Evolutionary conservation across 2,888 invertebrate genomes (phyloP), one percentile per base, ranked within the genome.

Genomic region (Furcula furcula): DNA sequence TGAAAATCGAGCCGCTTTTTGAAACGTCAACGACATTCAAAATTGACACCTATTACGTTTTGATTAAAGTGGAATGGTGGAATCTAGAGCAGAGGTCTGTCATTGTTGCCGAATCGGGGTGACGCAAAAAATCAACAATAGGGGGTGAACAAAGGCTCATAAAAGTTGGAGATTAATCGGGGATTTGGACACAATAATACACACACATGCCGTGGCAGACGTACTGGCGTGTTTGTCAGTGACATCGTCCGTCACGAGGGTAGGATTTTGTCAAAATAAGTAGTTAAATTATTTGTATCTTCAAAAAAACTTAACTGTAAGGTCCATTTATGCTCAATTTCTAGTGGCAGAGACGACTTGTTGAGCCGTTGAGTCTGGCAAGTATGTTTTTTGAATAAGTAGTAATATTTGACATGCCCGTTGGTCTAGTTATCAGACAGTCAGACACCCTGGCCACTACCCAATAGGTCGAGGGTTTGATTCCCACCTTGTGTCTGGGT

Each of bases 151-250:
- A 88, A 88, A 82, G 79, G 84, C 76, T 76, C 68, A 74, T 83
- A 83, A 85, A 86, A 87, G 82, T 83, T 81, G 79, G 78, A 81
- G 87, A 87, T 87, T 87, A 87, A 84, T 84, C 83, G 80, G 76
- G 82, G 83, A 86, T 87, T 87, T 80, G 69, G 72, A 73, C 76
- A 81, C 83, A 86, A 85, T 80, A 81, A 74, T 75, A 49, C 63
- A 68, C 77, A 75, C 81, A 82, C 81, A 84, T 84, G 84, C 74
- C 79, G 65, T 58, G 57, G 56, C 57, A 57, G 65, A 65, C 55
- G 57, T 58, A 46, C 55, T 52, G 62, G 40, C 63, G 57, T 45
- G 63, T 63, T 65, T 70, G 70, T 57, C 52, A 54, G 58, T 71
- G 70, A 64, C 64, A 67, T 51, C 36, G n/a, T n/a, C n/a, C n/a